Evolutionary conservation across 1,140 invertebrate species (phyloP).

Genomic region (Orius insidiosus): DNA sequence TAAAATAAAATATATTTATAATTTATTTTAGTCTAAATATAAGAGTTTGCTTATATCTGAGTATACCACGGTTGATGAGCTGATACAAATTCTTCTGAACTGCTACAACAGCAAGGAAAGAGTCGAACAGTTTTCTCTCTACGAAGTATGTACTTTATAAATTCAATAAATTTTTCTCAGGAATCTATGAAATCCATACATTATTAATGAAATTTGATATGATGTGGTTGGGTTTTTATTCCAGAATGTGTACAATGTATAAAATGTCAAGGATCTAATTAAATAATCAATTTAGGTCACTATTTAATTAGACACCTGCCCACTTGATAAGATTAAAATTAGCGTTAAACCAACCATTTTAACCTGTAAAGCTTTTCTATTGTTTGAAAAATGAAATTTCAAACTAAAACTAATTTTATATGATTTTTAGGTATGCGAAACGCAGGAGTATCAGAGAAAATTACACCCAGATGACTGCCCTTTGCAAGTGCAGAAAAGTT

Average conservation of each 20-base stretch:
- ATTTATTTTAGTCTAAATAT: slow-evolving; percentile 55
- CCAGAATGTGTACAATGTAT: too few relatives aligned
- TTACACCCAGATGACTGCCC: slow-evolving; percentile 70
- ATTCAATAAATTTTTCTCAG: too few relatives aligned
- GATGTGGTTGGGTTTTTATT: too few relatives aligned
- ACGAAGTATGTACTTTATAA: slow-evolving; percentile 41
- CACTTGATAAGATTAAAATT: too few relatives aligned
- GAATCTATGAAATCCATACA: too few relatives aligned
- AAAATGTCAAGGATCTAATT: too few relatives aligned
- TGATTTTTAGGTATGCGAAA: slow-evolving; percentile 37
- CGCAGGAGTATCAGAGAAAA: slow-evolving; percentile 65
- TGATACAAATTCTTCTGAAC: slow-evolving; percentile 66
- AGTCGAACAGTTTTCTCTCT: slow-evolving; percentile 70
- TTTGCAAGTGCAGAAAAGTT: slow-evolving; percentile 62
- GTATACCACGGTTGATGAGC: slow-evolving; percentile 72
- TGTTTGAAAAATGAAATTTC: not conserved
- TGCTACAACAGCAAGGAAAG: slow-evolving; percentile 70
- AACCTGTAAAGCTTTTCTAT: too few relatives aligned
- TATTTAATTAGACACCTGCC: too few relatives aligned
- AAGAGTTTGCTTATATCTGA: slow-evolving; percentile 80
- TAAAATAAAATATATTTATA: slow-evolving; percentile 8
- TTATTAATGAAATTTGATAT: too few relatives aligned
- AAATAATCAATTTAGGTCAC: too few relatives aligned
- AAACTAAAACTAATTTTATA: too few relatives aligned
- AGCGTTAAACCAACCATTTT: too few relatives aligned